Evolutionary conservation across 2,797 vertebrate genomes (phyloP).

Genomic region (Limosa lapponica): DNA sequence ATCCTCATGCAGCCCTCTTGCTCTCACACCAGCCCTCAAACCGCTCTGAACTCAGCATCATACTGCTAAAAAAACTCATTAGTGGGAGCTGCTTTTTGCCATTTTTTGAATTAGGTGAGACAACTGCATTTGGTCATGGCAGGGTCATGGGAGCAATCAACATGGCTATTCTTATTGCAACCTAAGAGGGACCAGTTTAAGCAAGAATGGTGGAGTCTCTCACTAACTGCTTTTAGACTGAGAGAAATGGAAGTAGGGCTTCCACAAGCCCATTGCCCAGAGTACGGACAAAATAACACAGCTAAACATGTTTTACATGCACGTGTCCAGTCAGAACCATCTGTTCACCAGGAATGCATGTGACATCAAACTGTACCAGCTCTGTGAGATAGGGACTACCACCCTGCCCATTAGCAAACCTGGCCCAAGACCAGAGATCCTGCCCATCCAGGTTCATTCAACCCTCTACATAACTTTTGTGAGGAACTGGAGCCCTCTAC

Average conservation of each 20-base stretch:
- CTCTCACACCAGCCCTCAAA: not conserved
- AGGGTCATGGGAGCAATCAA: not conserved
- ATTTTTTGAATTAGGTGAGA: not conserved
- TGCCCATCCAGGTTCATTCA: not conserved
- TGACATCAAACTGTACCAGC: not conserved
- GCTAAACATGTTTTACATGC: not conserved
- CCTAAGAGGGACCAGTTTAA: not conserved
- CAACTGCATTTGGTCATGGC: not conserved
- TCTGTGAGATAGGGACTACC: not conserved
- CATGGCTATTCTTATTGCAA: not conserved
- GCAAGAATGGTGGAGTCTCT: not conserved
- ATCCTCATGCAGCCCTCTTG: not conserved
- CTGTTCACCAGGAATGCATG: not conserved
- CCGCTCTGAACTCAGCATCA: not conserved
- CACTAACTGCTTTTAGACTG: not conserved
- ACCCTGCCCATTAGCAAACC: not conserved
- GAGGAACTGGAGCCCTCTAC: not conserved
- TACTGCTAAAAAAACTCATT: not conserved
- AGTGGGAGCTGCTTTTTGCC: not conserved
- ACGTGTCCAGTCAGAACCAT: not conserved
- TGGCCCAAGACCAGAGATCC: not conserved
- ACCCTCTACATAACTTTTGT: not conserved
- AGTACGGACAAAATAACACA: not conserved
- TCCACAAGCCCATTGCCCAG: not conserved
- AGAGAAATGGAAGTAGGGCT: not conserved